Evolutionary conservation across 1,140 invertebrate genomes (phyloP).

Genomic region (Drosophila varians): DNA sequence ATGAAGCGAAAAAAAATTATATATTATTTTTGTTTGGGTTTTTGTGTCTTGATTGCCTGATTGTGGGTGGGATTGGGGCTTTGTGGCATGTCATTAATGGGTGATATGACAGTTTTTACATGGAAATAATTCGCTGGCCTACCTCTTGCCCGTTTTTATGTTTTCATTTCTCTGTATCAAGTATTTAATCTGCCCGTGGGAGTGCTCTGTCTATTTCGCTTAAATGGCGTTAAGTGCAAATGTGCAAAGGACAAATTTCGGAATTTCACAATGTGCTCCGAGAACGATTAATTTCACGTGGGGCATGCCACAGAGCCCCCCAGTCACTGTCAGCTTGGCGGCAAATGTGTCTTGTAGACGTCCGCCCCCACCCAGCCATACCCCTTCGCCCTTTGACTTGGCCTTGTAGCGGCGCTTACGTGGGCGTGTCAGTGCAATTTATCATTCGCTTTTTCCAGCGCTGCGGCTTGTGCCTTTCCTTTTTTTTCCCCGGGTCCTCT

Average conservation of each 20-base stretch:
- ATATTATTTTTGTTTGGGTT: constrained; percentile 22
- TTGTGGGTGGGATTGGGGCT: constrained; percentile 1
- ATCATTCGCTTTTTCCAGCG: constrained; percentile 60
- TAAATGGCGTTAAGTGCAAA: constrained; percentile 73
- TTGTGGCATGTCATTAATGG: constrained; percentile 26
- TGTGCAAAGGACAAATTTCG: constrained; percentile 55
- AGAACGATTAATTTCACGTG: constrained; percentile 62
- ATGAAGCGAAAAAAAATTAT: constrained; percentile 20
- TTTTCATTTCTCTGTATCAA: not conserved
- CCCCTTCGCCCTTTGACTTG: constrained; percentile 11
- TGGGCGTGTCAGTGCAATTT: constrained; percentile 57
- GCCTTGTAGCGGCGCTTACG: constrained; percentile 30
- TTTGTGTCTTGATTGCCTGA: constrained; percentile 32
- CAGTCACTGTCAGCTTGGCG: constrained; percentile 33
- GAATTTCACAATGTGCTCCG: constrained; percentile 47
- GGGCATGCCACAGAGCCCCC: constrained; percentile 7
- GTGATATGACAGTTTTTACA: constrained; percentile 23
- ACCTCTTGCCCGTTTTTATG: no score
- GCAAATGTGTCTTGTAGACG: constrained; percentile 39
- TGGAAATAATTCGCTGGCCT: constrained; percentile 9
- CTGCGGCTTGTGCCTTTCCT: constrained; percentile 46
- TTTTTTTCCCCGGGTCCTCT: not conserved
- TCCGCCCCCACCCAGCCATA: not conserved
- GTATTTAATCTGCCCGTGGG: constrained; percentile 49
- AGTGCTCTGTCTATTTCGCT: constrained; percentile 66